Percentiles rank a stretch among this genome's conserved stretches.
phyloP scores from a whole-genome alignment of 2,113 vertebrate genomes.

The Eptatretus burgeri region DNA sequence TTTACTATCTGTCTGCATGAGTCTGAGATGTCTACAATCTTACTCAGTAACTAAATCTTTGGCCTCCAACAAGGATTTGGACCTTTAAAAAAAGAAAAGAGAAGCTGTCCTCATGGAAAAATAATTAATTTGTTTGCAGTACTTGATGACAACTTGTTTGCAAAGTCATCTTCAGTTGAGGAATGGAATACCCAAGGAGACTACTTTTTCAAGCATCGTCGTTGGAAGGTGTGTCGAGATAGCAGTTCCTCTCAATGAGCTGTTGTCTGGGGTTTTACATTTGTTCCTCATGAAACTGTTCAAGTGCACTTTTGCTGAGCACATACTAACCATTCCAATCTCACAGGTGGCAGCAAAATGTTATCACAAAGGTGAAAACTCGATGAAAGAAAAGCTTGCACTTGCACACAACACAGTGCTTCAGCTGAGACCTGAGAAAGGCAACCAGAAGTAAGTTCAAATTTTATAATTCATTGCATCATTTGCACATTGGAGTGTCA shows the following conservation, averaged over 20 bases:
- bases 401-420: slow-evolving; percentile 27
- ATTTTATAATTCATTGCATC: no score
- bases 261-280: not conserved
- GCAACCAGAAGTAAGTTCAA: no score
- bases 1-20: no score
- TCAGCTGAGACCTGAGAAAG: slow-evolving; percentile 7
- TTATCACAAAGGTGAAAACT: slow-evolving; percentile 31
- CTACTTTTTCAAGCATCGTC: slow-evolving; percentile 34
- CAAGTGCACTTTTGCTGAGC: no score
- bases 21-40: no score
- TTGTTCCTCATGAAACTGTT: not conserved
- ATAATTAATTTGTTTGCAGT: slow-evolving; percentile 15
- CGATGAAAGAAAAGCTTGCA: slow-evolving; percentile 28
- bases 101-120: no score
- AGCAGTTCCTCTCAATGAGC: not conserved
- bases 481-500: no score
- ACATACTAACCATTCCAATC: not conserved
- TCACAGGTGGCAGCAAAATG: slow-evolving; percentile 37
- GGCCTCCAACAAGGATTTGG: no score
- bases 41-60: no score
- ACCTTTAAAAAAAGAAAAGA: no score
- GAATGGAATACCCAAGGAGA: slow-evolving; percentile 35
- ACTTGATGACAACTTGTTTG: slow-evolving; percentile 37
- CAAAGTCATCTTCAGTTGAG: slow-evolving; percentile 25
- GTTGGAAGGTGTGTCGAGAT: slow-evolving; percentile 26